phyloP scores from a whole-genome alignment of 2,113 vertebrate species.

The Sminthopsis crassicaudata region DNA sequence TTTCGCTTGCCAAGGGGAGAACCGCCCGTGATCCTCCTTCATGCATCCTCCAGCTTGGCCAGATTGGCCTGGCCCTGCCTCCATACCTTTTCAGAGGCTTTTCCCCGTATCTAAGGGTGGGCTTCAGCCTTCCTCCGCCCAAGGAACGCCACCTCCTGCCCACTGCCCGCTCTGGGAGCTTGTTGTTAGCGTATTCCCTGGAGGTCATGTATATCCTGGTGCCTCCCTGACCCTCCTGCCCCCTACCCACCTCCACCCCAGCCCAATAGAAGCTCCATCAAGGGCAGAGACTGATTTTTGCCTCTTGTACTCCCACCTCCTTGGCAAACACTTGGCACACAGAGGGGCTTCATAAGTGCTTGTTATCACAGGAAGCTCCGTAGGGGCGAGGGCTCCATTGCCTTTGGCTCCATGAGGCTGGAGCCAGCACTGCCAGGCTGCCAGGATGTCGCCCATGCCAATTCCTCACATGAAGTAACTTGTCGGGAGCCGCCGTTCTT shows the following conservation, averaged over 20 bases:
- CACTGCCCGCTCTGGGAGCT: background rate
- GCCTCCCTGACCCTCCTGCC: too few relatives aligned
- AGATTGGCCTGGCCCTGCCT: too few relatives aligned
- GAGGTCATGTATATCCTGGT: background rate
- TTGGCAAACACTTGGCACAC: background rate
- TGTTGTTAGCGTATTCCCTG: rapidly evolving
- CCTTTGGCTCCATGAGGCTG: background rate
- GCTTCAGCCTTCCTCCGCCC: background rate
- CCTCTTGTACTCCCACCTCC: background rate
- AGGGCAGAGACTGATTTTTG: background rate
- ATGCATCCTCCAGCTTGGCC: too few relatives aligned
- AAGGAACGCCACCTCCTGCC: too few relatives aligned
- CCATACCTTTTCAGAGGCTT: background rate
- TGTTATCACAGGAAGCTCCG: background rate
- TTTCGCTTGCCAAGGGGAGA: background rate
- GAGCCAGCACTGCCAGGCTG: too few relatives aligned
- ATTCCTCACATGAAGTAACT: background rate
- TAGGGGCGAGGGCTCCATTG: background rate
- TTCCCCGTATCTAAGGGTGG: background rate
- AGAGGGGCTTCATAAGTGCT: background rate
- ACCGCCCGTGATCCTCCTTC: background rate
- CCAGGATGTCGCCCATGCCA: background rate
- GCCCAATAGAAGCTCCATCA: too few relatives aligned
- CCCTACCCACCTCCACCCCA: background rate
- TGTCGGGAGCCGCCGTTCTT: background rate